Evolutionary conservation across 2,113 vertebrate species (phyloP).

Genomic region (Sitta europaea): DNA sequence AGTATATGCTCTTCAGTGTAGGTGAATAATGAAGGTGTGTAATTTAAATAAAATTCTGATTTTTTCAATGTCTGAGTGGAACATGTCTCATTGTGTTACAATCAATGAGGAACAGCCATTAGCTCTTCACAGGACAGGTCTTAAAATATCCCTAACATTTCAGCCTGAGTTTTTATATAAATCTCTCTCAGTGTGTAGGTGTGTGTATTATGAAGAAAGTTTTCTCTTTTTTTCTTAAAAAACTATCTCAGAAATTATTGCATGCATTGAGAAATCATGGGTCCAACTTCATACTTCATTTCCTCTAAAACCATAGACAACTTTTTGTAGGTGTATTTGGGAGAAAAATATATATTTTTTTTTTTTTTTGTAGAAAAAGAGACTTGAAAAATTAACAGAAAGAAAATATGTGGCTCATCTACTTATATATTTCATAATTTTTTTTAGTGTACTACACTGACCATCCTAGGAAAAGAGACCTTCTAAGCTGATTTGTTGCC

Average conservation of each 20-base stretch:
- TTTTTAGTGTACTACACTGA: neutral
- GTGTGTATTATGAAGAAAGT: neutral
- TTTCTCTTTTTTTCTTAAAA: neutral
- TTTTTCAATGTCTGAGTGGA: neutral
- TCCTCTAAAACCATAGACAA: neutral
- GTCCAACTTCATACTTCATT: neutral
- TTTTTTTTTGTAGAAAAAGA: neutral
- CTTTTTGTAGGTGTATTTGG: rapidly evolving
- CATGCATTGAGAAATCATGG: neutral
- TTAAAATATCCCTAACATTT: neutral
- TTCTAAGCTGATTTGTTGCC: neutral
- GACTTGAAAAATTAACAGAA: neutral
- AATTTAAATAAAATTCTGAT: neutral
- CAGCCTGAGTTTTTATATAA: neutral
- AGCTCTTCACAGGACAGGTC: neutral
- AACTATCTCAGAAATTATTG: neutral
- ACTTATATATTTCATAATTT: neutral
- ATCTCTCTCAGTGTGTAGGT: neutral
- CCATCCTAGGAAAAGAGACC: neutral
- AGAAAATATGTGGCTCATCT: neutral
- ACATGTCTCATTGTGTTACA: neutral
- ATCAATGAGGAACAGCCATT: neutral
- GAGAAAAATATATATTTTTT: neutral
- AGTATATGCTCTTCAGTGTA: neutral
- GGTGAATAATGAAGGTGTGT: neutral